Conservation (phyloP, 2,113 vertebrate genomes). For the Semicossyphus pulcher region DNA sequence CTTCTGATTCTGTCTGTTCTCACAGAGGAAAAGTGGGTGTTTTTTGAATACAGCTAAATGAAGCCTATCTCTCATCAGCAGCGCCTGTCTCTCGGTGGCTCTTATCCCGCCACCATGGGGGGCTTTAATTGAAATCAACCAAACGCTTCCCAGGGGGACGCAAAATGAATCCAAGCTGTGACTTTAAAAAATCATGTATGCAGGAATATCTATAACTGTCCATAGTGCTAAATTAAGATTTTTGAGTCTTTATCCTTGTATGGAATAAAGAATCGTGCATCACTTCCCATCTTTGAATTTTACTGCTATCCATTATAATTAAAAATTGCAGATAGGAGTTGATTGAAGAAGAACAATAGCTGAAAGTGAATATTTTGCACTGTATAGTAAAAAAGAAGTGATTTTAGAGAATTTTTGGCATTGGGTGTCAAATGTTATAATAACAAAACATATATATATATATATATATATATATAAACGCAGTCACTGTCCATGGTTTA, state of each 20-base stretch:
- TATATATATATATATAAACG: no score
- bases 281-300: no score
- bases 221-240: not conserved
- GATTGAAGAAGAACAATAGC: no score
- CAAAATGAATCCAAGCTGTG: not conserved
- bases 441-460: no score
- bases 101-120: not conserved
- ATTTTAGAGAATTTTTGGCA: no score
- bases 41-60: conserved; percentile 38
- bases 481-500: no score
- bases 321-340: no score
- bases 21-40: conserved; percentile 14
- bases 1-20: conserved; percentile 22
- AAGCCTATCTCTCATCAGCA: conserved; percentile 42
- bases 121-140: conserved; percentile 40
- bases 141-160: not conserved
- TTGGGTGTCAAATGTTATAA: no score
- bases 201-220: not conserved
- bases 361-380: no score
- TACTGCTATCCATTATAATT: no score
- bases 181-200: not conserved
- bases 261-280: not conserved
- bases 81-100: not conserved
- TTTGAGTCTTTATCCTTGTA: not conserved
- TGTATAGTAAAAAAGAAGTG: no score